Evolutionary conservation across 2,113 vertebrate genomes (phyloP).

Genomic region (Empidonax traillii): DNA sequence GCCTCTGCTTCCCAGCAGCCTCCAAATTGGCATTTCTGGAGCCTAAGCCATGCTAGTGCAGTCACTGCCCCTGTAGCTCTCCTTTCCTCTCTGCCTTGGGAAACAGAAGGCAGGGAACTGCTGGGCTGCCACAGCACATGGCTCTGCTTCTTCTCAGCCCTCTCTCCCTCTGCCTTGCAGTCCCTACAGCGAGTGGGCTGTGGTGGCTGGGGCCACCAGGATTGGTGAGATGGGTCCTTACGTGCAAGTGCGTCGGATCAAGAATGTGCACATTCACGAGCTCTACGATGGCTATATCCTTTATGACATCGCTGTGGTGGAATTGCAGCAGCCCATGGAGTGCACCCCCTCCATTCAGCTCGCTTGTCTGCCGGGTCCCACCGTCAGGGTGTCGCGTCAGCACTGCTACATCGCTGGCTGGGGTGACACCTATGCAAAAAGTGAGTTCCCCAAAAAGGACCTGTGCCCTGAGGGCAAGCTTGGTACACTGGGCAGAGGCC

Average conservation of each 20-base stretch:
- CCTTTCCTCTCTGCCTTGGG: neutral
- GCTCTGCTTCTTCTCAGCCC: neutral
- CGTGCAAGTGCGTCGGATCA: neutral
- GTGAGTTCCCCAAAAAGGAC: neutral
- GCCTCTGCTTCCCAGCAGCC: too few relatives aligned
- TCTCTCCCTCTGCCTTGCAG: neutral
- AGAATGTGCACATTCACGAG: neutral
- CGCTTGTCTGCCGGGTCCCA: neutral
- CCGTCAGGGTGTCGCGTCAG: accelerated
- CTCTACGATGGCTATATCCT: accelerated
- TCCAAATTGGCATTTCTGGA: too few relatives aligned
- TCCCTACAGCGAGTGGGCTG: neutral
- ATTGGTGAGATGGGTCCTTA: accelerated
- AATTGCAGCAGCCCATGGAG: accelerated
- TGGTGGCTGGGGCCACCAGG: neutral
- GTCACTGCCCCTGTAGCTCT: accelerated
- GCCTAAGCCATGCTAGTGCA: too few relatives aligned
- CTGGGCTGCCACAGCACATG: neutral
- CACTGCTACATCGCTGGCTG: neutral
- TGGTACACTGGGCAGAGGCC: accelerated
- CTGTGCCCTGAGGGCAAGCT: neutral
- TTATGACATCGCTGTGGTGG: accelerated
- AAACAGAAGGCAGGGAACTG: neutral
- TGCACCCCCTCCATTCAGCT: neutral
- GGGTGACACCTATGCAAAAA: neutral